Evolutionary conservation across 2,113 vertebrate species (phyloP), one percentile per base, ranked within the genome.

Genomic region (Dicerorhinus sumatrensis): DNA sequence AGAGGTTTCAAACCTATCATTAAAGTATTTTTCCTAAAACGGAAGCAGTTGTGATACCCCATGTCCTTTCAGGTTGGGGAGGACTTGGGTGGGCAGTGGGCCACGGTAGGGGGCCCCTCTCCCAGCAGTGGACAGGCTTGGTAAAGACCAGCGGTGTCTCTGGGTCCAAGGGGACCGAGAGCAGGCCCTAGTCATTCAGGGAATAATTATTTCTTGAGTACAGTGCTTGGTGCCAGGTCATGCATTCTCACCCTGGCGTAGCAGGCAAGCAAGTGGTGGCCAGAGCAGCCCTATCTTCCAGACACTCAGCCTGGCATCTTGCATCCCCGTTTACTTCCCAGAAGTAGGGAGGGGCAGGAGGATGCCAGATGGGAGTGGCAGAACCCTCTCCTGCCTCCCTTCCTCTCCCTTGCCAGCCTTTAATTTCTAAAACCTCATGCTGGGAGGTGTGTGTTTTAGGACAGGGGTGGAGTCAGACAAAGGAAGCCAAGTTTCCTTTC

Each of bases 1-100:
- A 90, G 60, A 96, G 93, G 86, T 88, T 92, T 54, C 62, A 84
- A 91, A 79, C 80, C 87, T 73, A 87, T 27, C 67, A 91, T 94
- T 97, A 97, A 95, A 96, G 94, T 96, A 96, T 98, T 98, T 97
- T 97, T 97, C 80, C 62, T 97, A 94, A 91, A 96, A 97, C 2
- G 58, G 91, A 97, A 93, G 92, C 63, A 11, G 13, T 51, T 60
- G 75, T 97, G 58, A 56, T 58, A 58, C 58, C 42, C 48, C 20
- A 31, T 93, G 48, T 97, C 46, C 60, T 97, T 95, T 67, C 6
- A 14, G 54, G 16, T 48, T 51, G 75, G 84, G 88, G 65, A 51
- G 10, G 72, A 25, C 1, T 1, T 4, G 17, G 20, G 11, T 29
- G 60, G 46, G 11, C 6, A 2, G 25, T 8, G 54, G 77, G 63